Conservation (phyloP, 2,113 vertebrate species). For the Fukomys damarensis region DNA sequence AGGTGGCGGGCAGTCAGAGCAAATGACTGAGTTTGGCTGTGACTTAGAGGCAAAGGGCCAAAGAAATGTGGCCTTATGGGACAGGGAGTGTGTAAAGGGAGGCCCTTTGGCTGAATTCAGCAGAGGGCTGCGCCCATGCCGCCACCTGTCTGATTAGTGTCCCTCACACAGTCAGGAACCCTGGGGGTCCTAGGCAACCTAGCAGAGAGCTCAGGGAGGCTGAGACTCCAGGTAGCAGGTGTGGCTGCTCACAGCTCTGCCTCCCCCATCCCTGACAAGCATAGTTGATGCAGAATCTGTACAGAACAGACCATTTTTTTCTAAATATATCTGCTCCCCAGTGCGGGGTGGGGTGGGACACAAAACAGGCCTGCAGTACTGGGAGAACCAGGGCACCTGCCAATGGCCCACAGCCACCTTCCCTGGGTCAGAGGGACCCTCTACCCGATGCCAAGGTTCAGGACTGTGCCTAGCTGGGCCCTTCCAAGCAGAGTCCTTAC, state of each 20-base stretch:
- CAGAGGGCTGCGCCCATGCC: neutral
- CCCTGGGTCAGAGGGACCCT: no score
- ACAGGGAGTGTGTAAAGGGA: neutral
- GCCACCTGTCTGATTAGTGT: neutral
- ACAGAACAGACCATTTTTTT: conserved; percentile 64
- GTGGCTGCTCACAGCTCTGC: conserved; percentile 12
- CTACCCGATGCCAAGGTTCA: neutral
- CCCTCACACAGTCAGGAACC: neutral
- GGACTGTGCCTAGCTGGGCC: neutral
- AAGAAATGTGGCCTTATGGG: neutral
- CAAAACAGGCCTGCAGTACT: neutral
- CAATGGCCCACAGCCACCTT: neutral
- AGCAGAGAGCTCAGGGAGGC: neutral
- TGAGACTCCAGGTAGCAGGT: neutral
- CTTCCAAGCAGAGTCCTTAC: neutral
- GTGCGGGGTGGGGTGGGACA: conserved; percentile 36
- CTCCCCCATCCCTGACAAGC: neutral
- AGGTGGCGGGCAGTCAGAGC: neutral
- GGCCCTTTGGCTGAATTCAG: neutral
- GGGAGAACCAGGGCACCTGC: neutral
- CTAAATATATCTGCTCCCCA: conserved; percentile 85
- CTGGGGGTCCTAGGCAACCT: neutral
- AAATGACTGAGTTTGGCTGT: neutral
- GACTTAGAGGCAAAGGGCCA: neutral
- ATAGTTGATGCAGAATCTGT: neutral